phyloP scores from a whole-genome alignment of 2,797 vertebrate genomes.

The Lepus townsendii region DNA sequence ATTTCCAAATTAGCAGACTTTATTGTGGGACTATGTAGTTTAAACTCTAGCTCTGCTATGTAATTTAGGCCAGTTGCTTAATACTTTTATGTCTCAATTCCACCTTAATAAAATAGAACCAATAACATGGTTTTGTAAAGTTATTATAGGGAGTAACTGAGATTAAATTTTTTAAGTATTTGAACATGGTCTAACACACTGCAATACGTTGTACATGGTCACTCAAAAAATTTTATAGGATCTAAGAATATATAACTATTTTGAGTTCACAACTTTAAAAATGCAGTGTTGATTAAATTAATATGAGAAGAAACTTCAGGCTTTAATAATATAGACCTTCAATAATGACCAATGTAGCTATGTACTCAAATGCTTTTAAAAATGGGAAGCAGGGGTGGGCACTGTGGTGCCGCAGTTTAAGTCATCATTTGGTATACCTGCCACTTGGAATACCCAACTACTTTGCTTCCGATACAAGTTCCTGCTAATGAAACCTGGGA shows the following conservation, averaged over 20 bases:
- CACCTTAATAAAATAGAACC: neutral
- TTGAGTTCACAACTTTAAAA: neutral
- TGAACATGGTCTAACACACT: neutral
- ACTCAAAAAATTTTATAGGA: neutral
- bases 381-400: neutral
- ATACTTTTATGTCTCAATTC: neutral
- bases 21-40: neutral
- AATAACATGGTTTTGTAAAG: neutral
- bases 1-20: neutral
- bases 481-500: too few relatives aligned
- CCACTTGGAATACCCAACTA: too few relatives aligned
- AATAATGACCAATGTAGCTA: neutral
- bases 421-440: too few relatives aligned
- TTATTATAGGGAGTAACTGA: neutral
- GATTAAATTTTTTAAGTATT: neutral
- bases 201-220: neutral
- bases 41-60: neutral
- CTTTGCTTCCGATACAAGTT: too few relatives aligned
- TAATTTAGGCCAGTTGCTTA: neutral
- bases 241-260: constrained; percentile 26
- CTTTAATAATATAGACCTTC: constrained; percentile 21
- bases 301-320: neutral
- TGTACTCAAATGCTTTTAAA: neutral
- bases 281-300: constrained; percentile 1
- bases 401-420: too few relatives aligned